Evolutionary conservation across 2,797 vertebrate genomes (phyloP), one percentile per base, ranked within the genome.

Genomic region (Dendrocincla tyrannina): DNA sequence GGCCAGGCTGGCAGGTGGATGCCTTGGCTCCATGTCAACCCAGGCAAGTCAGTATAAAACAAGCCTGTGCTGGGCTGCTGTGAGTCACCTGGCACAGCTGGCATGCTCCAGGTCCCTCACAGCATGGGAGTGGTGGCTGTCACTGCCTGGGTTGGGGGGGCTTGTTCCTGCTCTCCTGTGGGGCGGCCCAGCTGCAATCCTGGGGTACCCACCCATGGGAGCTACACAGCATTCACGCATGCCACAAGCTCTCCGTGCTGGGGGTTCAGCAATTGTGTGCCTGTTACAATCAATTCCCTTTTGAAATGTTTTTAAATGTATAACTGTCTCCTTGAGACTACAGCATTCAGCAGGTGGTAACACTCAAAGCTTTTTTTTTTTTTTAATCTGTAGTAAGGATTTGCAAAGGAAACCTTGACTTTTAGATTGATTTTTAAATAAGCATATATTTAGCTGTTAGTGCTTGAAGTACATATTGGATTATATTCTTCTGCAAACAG

Each of bases 371-470:
- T 62, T 73, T 85, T 69, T 20, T 50, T 13, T 42, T 44, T 50
- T 39, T 50, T 69, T 41, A 85, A 92, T 94, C 81, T 81, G 59
- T 76, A 70, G 88, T 84, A 90, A 96, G 94, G 88, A 85, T 95
- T 96, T 95, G 91, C 91, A 97, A 97, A 97, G 85, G 94, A 96
- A 97, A 96, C 96, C 96, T 96, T 96, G 95, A 97, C 94, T 97
- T 97, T 89, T 83, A 84, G 94, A 95, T 96, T 97, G 97, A 97
- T 97, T 97, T 98, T 98, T 97, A 98, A 98, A 98, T 98, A 97
- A 98, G 97, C 97, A 97, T 97, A 96, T 97, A 97, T 98, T 98
- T 98, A 98, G 97, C 97, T 97, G 96, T 95, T 96, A 97, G 97
- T 97, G 96, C 91, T 96, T 96, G 93, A 96, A 95, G 97, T 95